Percentiles rank a stretch among this genome's conserved stretches.
phyloP scores from a whole-genome alignment of 2,113 vertebrate genomes.

The Miniopterus natalensis region DNA sequence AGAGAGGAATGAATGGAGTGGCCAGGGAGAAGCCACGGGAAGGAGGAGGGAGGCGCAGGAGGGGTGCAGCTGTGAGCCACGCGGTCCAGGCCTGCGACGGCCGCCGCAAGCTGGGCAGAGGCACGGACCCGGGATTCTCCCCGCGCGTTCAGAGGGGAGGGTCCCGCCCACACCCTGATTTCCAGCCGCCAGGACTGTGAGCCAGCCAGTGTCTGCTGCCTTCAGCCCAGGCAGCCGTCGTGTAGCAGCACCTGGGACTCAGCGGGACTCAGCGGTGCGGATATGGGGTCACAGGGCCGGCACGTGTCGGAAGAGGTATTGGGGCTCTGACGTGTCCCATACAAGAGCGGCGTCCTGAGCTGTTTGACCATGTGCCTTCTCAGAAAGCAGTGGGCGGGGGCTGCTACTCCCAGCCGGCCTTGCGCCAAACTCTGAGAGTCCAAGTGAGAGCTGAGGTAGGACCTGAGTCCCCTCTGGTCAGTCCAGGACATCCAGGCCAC shows the following conservation, averaged over 20 bases:
- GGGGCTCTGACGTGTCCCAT: rapidly evolving
- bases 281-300: rapidly evolving
- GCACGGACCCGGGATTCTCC: too few relatives aligned
- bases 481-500: rapidly evolving
- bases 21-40: rapidly evolving
- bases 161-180: background rate
- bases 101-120: too few relatives aligned
- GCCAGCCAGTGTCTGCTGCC: rapidly evolving
- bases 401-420: rapidly evolving
- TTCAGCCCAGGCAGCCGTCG: rapidly evolving
- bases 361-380: rapidly evolving
- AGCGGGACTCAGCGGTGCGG: rapidly evolving
- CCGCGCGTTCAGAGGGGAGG: rapidly evolving
- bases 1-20: rapidly evolving
- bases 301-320: rapidly evolving
- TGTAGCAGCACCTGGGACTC: rapidly evolving
- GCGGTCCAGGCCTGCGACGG: too few relatives aligned
- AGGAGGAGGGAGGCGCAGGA: background rate
- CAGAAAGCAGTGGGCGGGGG: rapidly evolving
- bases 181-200: background rate
- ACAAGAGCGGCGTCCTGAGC: rapidly evolving
- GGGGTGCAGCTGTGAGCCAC: rapidly evolving
- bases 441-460: rapidly evolving
- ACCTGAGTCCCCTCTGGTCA: background rate
- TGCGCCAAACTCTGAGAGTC: rapidly evolving